These are phyloP conservation scores for Acomys russatus DNA, from an alignment of 2,797 vertebrate genomes.

Conservation along the genomic window DNA sequence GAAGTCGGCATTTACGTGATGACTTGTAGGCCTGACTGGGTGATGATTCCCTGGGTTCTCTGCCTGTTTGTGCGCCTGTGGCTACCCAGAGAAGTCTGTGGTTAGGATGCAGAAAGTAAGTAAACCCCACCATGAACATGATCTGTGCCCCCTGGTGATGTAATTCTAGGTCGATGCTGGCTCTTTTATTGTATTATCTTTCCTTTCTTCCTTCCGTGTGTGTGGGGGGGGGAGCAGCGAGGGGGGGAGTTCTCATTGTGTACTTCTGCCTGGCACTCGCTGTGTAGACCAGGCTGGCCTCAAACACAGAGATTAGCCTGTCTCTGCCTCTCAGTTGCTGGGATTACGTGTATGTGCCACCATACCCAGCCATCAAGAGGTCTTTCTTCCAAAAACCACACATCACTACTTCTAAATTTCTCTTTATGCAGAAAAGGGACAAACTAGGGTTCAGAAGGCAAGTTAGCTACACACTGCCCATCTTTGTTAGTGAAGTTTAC, in stretches of 20 bases:
- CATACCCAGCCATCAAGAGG: neutral
- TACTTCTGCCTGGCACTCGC: neutral
- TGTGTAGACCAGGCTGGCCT: too few species aligned
- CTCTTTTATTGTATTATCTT: neutral
- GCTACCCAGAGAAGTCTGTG: neutral
- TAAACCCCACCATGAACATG: neutral
- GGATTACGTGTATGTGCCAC: neutral
- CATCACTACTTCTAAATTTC: neutral
- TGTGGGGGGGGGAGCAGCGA: too few species aligned
- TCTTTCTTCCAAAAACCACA: neutral
- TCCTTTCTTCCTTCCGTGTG: neutral
- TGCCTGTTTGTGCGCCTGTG: neutral
- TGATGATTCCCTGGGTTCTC: neutral
- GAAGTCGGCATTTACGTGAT: neutral
- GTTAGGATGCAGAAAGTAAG: neutral
- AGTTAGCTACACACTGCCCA: neutral
- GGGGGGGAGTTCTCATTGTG: too few species aligned
- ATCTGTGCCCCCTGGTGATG: neutral
- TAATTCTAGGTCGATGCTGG: neutral
- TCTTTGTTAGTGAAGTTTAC: conserved; percentile 55
- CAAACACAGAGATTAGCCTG: too few species aligned
- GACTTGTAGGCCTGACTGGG: neutral
- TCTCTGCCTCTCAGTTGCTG: too few species aligned
- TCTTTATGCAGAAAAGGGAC: neutral
- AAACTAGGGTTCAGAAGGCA: neutral